A percentile compares a stretch with the other conserved stretches of the same genome.
Conservation (phyloP, 2,113 vertebrate species). For the Zootoca vivipara region DNA sequence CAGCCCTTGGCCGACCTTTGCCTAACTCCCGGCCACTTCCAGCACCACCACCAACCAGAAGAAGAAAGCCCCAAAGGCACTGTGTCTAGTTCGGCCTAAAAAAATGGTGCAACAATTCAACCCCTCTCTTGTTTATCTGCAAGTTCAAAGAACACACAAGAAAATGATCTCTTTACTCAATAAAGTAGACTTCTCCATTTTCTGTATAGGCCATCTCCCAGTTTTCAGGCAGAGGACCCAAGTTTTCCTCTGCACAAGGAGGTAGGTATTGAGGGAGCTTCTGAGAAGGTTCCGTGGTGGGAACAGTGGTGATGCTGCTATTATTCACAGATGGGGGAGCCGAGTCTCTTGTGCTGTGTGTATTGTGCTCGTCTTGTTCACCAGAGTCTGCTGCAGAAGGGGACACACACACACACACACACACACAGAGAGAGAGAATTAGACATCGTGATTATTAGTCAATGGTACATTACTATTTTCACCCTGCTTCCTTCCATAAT, state of each 20-base stretch:
- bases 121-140: neutral
- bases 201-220: constrained; percentile 99
- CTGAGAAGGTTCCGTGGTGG: constrained; percentile 97
- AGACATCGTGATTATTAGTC: neutral
- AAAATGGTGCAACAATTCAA: neutral
- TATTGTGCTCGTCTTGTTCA: constrained; percentile 88
- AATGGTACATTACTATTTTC: neutral
- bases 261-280: constrained; percentile 92
- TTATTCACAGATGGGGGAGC: constrained; percentile 67
- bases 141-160: neutral
- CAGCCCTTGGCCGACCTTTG: no score
- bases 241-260: constrained; percentile 91
- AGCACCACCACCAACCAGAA: neutral
- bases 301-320: constrained; percentile 80
- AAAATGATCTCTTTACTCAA: constrained; percentile 88
- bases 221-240: constrained; percentile 96
- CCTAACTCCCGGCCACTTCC: neutral
- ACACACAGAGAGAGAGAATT: neutral
- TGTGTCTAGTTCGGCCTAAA: neutral
- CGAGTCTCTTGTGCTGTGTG: constrained; percentile 75
- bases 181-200: constrained; percentile 99
- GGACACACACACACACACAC: neutral
- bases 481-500: neutral
- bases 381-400: constrained; percentile 87
- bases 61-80: neutral